Evolutionary conservation across 2,113 vertebrate genomes (phyloP).

Genomic region (Seriola rivoliana): DNA sequence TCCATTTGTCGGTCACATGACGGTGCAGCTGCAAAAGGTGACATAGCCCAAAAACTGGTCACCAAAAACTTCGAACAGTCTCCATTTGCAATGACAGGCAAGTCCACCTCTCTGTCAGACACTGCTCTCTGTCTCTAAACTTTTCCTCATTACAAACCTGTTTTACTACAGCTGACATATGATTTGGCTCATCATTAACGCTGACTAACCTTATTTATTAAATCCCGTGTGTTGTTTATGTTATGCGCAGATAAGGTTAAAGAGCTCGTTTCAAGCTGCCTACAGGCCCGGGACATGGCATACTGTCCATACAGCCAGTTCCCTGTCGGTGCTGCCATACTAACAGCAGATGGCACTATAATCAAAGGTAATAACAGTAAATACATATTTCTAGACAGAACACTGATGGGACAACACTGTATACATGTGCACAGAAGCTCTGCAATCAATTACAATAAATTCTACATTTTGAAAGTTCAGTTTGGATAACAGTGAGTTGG

Average conservation of each 20-base stretch:
- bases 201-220: neutral
- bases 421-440: no score
- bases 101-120: slow-evolving; percentile 25
- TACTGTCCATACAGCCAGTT: slow-evolving; percentile 95
- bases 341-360: slow-evolving; percentile 88
- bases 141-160: neutral
- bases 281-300: slow-evolving; percentile 87
- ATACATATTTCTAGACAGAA: no score
- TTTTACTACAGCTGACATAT: neutral
- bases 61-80: neutral
- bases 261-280: slow-evolving; percentile 85
- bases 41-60: neutral
- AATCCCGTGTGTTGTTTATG: neutral
- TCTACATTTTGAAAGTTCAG: no score
- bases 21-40: neutral
- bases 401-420: no score
- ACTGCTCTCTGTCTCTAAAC: neutral
- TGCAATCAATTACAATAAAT: no score
- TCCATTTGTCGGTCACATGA: neutral
- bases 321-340: slow-evolving; percentile 91
- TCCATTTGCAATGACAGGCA: slow-evolving; percentile 70
- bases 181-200: neutral
- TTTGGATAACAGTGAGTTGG: no score
- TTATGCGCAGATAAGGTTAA: slow-evolving; percentile 71
- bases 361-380: slow-evolving; percentile 86